These are phyloP conservation scores for Leptopterna dolabrata DNA, from an alignment of 2,888 invertebrate genomes.

Conservation along the genomic window DNA sequence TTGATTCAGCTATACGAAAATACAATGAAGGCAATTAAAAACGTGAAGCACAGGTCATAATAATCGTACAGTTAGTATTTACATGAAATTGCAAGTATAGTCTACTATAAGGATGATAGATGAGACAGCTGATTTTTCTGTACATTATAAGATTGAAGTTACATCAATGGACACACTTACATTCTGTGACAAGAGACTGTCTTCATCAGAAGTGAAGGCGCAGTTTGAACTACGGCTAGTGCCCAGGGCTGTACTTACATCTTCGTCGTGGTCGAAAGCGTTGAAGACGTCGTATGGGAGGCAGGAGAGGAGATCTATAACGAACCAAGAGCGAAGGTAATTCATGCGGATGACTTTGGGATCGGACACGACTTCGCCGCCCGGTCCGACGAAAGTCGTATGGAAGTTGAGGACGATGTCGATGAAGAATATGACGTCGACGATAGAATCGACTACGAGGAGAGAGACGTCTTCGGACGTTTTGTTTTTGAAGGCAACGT, in stretches of 20 bases:
- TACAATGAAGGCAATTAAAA: no score
- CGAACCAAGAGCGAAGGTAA: slow-evolving; percentile 99
- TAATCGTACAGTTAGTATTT: no score
- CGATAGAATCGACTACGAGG: slow-evolving; percentile 96
- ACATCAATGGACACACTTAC: slow-evolving; percentile 61
- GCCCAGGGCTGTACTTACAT: slow-evolving; percentile 72
- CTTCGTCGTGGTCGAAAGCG: slow-evolving; percentile 99
- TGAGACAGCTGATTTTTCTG: no score
- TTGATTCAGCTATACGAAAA: no score
- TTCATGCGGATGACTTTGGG: slow-evolving; percentile 98
- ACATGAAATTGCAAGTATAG: no score
- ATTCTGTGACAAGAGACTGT: slow-evolving; percentile 62
- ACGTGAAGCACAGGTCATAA: no score
- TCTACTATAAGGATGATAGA: no score
- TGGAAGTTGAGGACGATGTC: slow-evolving; percentile 99
- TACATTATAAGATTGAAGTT: no score
- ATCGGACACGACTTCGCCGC: slow-evolving; percentile 97
- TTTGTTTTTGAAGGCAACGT: slow-evolving; percentile 99
- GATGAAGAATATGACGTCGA: slow-evolving; percentile 99
- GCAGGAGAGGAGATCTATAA: slow-evolving; percentile 98
- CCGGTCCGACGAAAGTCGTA: slow-evolving; percentile 98
- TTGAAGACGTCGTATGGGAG: slow-evolving; percentile 99
- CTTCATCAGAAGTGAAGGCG: slow-evolving; percentile 55
- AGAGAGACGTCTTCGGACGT: slow-evolving; percentile 96
- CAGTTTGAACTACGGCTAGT: slow-evolving; percentile 48